Evolutionary conservation across 1,140 invertebrate species (phyloP), one percentile per base, ranked within the genome.

Genomic region (Cylas formicarius): DNA sequence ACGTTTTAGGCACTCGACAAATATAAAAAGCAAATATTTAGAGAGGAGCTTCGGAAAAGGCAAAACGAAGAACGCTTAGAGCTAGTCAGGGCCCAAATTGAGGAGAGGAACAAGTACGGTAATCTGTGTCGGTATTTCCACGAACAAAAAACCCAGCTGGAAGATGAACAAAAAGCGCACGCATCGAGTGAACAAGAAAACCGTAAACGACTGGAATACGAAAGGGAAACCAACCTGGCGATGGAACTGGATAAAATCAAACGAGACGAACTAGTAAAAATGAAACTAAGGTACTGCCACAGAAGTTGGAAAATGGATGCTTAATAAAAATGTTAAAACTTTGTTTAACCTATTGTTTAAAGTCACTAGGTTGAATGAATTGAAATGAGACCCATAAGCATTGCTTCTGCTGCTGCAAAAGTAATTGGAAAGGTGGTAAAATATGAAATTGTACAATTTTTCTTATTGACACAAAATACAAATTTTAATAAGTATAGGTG

Each of bases 201-300:
- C 7, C 42, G 50, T 16, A 43, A 46, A 10, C 50, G 53, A 41
- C 44, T 34, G 24, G 20, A 36, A 23, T 7, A 56, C 9, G 44
- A 57, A 27, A 50, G 51, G 33, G 52, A 59, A n/a, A 56, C 58
- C 47, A 52, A 49, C 20, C 51, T 63, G 19, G 53, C 58, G 7
- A 34, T 31, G 18, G 55, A 63, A 52, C 41, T 63, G 14, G 42
- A 55, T 48, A 45, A 52, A 29, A 50, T 60, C n/a, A 56, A 57
- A 50, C 48, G 44, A 23, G 50, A 56, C 10, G 61, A 63, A 48
- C 43, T 62, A 1, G 53, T 38, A 11, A 51, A 58, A 24, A 22
- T 55, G 28, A 56, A 57, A 48, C 16, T 55, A 14, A 51, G 55
- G 54, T 58, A 39, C 18, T n/a, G n/a, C n/a, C n/a, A n/a, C n/a